A percentile compares a stretch with the other conserved stretches of the same genome.
Conservation (phyloP, 2,113 vertebrate genomes). For the Tenrec ecaudatus region DNA sequence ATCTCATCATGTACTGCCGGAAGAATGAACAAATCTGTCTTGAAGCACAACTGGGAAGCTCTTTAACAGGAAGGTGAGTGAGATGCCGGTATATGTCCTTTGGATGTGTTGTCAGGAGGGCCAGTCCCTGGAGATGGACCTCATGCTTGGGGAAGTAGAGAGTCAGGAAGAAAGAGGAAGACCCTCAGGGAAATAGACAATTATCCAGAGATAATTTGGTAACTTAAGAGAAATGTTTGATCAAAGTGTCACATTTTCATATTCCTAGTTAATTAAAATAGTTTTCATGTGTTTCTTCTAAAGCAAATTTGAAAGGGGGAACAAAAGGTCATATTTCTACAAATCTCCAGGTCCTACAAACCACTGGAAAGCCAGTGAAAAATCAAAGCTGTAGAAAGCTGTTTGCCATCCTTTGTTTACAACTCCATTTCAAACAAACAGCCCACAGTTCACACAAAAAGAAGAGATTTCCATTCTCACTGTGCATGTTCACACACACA, state of each 20-base stretch:
- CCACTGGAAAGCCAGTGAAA: slow-evolving; percentile 45
- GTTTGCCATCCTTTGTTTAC: slow-evolving; percentile 48
- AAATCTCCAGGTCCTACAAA: slow-evolving; percentile 31
- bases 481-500: not conserved
- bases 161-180: too few species aligned
- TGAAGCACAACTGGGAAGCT: too few species aligned
- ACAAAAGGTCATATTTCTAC: slow-evolving; percentile 35
- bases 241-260: slow-evolving; percentile 15
- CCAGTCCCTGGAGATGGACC: too few species aligned
- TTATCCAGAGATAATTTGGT: not conserved
- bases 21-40: too few species aligned
- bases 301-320: slow-evolving; percentile 47
- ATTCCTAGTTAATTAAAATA: slow-evolving; percentile 4
- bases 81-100: too few species aligned
- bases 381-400: slow-evolving; percentile 49
- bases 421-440: slow-evolving; percentile 61
- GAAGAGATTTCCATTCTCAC: not conserved
- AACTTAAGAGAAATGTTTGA: slow-evolving; percentile 38
- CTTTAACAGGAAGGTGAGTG: too few species aligned
- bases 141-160: too few species aligned
- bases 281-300: slow-evolving; percentile 44
- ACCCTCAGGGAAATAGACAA: not conserved
- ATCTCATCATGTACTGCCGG: too few species aligned
- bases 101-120: too few species aligned
- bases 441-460: not conserved